phyloP scores from a whole-genome alignment of 1,140 invertebrate species.

The Calephelis virginiensis region DNA sequence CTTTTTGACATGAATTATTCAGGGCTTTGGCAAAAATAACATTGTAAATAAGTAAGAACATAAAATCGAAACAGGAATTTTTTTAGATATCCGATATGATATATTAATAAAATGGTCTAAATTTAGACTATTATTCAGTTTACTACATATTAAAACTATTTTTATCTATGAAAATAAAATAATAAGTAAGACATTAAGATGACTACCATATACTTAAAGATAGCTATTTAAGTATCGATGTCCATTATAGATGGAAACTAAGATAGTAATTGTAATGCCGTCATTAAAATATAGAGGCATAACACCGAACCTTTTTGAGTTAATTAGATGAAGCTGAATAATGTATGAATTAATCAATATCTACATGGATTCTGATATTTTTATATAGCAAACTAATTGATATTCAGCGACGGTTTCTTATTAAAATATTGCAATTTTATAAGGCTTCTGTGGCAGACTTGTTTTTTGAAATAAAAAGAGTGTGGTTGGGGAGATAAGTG shows the following conservation, averaged over 20 bases:
- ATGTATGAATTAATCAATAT: conserved; percentile 59
- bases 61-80: too few relatives aligned
- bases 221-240: too few relatives aligned
- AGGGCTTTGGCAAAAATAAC: too few relatives aligned
- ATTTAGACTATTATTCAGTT: too few relatives aligned
- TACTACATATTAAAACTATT: too few relatives aligned
- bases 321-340: conserved; percentile 60
- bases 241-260: neutral
- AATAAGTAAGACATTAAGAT: too few relatives aligned
- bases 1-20: too few relatives aligned
- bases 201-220: too few relatives aligned
- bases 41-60: too few relatives aligned
- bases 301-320: conserved; percentile 28
- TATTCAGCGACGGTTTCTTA: conserved; percentile 63
- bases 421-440: conserved; percentile 75
- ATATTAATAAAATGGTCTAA: too few relatives aligned
- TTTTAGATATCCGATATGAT: too few relatives aligned
- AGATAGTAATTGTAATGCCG: conserved; percentile 23
- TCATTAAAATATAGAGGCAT: conserved; percentile 29
- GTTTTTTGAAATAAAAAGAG: conserved; percentile 57
- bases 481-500: conserved; percentile 36
- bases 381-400: conserved; percentile 63
- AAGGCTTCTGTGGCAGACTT: conserved; percentile 53
- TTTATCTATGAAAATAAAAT: too few relatives aligned
- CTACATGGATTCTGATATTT: conserved; percentile 35